Conservation (phyloP, 2,888 invertebrate species). For the Tricholauxania praeusta region DNA sequence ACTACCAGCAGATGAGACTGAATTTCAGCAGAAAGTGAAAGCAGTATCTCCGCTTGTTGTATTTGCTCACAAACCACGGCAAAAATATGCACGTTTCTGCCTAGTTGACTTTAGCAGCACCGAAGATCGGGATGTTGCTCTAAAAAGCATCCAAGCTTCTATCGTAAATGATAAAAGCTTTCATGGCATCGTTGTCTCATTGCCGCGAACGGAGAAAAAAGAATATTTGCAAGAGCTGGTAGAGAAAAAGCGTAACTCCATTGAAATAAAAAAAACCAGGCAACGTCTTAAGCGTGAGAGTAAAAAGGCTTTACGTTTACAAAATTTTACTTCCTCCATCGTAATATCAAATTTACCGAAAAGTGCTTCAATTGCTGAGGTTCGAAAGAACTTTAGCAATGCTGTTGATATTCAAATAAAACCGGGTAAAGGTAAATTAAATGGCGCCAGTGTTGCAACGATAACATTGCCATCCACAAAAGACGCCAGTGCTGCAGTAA, state of each 20-base stretch:
- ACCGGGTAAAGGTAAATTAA: constrained; percentile 49
- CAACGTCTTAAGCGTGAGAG: constrained; percentile 52
- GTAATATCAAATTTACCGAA: constrained; percentile 61
- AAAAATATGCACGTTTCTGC: constrained; percentile 62
- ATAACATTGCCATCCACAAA: constrained; percentile 58
- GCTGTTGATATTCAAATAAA: constrained; percentile 62
- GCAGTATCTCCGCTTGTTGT: constrained; percentile 53
- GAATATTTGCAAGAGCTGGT: constrained; percentile 57
- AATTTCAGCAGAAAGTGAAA: constrained; percentile 54
- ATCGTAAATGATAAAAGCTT: constrained; percentile 45
- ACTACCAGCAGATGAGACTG: constrained; percentile 52
- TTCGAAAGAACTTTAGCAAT: constrained; percentile 58
- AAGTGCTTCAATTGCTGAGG: constrained; percentile 52
- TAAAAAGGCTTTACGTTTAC: constrained; percentile 48
- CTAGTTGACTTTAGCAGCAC: constrained; percentile 56
- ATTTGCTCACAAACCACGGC: constrained; percentile 58
- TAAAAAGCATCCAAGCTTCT: constrained; percentile 46
- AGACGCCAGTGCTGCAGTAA: constrained; percentile 56
- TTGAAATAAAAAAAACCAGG: constrained; percentile 56
- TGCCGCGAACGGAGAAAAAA: constrained; percentile 59
- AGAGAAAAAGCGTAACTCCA: constrained; percentile 53
- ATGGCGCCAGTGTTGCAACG: constrained; percentile 54
- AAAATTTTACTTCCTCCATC: constrained; percentile 57
- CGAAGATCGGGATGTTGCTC: constrained; percentile 56
- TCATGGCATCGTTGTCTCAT: constrained; percentile 53